Conservation (phyloP, 2,888 invertebrate species). For the Coremacera marginata region DNA sequence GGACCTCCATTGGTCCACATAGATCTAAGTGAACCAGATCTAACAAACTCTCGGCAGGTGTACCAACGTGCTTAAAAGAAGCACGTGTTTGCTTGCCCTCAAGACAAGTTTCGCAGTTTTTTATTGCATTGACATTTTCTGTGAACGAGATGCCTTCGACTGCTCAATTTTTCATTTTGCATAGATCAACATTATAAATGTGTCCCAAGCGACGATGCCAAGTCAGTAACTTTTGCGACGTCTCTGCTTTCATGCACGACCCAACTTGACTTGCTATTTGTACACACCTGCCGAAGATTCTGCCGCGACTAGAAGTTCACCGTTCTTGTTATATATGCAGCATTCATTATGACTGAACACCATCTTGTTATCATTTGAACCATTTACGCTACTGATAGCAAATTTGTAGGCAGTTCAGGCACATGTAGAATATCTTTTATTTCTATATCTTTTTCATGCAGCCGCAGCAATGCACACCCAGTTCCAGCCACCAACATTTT, state of each 20-base stretch:
- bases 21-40: slow-evolving; percentile 32
- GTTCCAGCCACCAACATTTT: slow-evolving; percentile 19
- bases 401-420: slow-evolving; percentile 26
- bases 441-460: neutral
- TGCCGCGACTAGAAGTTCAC: slow-evolving; percentile 7
- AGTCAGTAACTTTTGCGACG: neutral
- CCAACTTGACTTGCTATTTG: neutral
- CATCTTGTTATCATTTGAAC: slow-evolving; percentile 8
- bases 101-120: slow-evolving; percentile 6
- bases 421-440: neutral
- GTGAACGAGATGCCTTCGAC: slow-evolving; percentile 18
- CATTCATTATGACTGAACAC: slow-evolving; percentile 13
- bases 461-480: neutral
- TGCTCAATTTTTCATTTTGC: slow-evolving; percentile 7
- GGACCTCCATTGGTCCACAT: slow-evolving; percentile 31
- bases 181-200: slow-evolving; percentile 30
- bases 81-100: slow-evolving; percentile 29
- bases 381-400: slow-evolving; percentile 37
- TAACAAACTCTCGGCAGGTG: slow-evolving; percentile 21
- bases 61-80: slow-evolving; percentile 8
- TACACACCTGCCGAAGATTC: slow-evolving; percentile 16
- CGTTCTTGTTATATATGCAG: neutral
- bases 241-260: neutral
- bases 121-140: neutral
- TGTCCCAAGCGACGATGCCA: slow-evolving; percentile 42